Base-by-base conservation (phyloP, 2,797 vertebrate species). In the Benthosema pterotum region DNA sequence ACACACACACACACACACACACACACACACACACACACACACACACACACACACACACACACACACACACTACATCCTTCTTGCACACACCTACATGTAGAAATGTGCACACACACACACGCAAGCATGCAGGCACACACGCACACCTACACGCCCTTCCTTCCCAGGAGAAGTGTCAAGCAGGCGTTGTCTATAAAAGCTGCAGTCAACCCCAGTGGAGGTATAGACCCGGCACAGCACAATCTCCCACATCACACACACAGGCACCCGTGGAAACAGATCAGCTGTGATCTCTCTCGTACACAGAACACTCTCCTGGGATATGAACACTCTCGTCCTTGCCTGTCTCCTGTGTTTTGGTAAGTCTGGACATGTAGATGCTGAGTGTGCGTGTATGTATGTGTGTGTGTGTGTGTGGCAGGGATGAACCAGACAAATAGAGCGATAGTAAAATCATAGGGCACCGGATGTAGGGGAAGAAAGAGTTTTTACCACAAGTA, bases 251-350 rank as follows among this genome's bases (percentile, higher is more conserved):
- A 25, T 25, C 22, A 78, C 57, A 67, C 63, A 58, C 54, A 28
- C 42, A 57, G 0, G 65, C 60, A 64, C 65, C 63, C 72, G 76
- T 60, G 50, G 58, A 59, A 14, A 38, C 65, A 74, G 66, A 76
- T 75, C 47, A 76, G 63, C 12, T 16, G 68, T 78, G 65, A 71
- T 67, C 71, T 49, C 45, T 38, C 52, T 63, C 63, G 63, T 56
- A 77, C 67, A 77, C 72, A 75, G 62, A 67, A 74, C 42, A 56
- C 72, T 51, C 42, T 79, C 69, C 82, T 78, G 68, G 88, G 91
- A 90, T 90, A 94, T 94, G 93, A 93, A 92, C 86, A 16, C 75
- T 65, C 81, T 91, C 72, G 43, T 85, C 77, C 77, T 91, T 75
- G 77, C 78, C 85, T 91, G 81, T 75, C 84, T 93, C 63, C 71